These are phyloP conservation scores for Arrhopalites spinosus DNA, from an alignment of 2,888 invertebrate genomes.

Conservation along the genomic window DNA sequence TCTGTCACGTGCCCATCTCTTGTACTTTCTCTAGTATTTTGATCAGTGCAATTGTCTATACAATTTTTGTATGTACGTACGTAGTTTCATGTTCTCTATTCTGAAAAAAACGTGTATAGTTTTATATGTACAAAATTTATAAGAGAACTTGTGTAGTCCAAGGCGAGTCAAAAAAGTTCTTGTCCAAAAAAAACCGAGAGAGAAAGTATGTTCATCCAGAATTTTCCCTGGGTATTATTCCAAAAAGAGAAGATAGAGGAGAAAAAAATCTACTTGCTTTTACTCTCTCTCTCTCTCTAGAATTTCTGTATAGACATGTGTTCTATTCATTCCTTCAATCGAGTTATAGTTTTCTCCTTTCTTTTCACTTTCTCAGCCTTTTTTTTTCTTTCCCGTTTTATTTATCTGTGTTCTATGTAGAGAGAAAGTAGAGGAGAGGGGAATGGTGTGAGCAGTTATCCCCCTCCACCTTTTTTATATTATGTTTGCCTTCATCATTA, in stretches of 20 bases:
- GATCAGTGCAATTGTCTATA: too few relatives aligned
- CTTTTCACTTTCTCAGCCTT: constrained; percentile 17
- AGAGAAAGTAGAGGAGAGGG: neutral
- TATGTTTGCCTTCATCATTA: constrained; percentile 24
- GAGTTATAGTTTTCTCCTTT: constrained; percentile 30
- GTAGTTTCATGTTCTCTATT: too few relatives aligned
- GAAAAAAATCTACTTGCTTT: too few relatives aligned
- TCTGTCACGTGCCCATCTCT: too few relatives aligned
- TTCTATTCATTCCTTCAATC: constrained; percentile 17
- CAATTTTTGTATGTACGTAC: too few relatives aligned
- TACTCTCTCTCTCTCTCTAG: too few relatives aligned
- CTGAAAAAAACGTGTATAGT: too few relatives aligned
- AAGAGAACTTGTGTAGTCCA: neutral
- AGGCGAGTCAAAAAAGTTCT: neutral
- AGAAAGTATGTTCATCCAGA: neutral
- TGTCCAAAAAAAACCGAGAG: neutral
- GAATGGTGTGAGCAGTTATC: constrained; percentile 3
- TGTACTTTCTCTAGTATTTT: too few relatives aligned
- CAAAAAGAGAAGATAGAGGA: neutral
- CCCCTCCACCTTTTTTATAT: neutral
- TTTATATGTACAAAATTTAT: too few relatives aligned
- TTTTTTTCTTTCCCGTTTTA: neutral
- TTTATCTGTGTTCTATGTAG: neutral
- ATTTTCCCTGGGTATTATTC: neutral
- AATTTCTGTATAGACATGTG: neutral